These are phyloP conservation scores for Crotalus viridis DNA, from an alignment of 2,113 vertebrate genomes.

Conservation along the genomic window DNA sequence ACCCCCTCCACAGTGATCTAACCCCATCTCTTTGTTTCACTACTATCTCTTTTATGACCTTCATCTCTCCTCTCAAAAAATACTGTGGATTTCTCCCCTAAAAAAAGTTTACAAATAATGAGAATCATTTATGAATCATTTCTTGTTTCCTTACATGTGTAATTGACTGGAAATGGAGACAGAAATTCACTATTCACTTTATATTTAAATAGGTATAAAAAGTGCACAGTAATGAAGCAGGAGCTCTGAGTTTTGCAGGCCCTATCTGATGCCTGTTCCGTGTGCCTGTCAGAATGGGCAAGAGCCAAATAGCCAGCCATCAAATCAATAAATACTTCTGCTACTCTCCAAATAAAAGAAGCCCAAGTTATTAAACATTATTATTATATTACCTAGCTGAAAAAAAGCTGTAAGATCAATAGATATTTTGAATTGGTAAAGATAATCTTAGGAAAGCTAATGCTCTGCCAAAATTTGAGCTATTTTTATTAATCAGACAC, in stretches of 20 bases:
- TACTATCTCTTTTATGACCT: background rate
- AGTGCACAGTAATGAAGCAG: background rate
- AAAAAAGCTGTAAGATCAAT: background rate
- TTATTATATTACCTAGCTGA: background rate
- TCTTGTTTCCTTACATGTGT: background rate
- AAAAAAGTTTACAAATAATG: background rate
- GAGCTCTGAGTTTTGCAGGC: background rate
- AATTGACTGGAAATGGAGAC: background rate
- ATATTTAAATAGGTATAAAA: background rate
- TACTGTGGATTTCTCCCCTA: background rate
- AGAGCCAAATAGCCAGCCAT: background rate
- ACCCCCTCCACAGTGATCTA: background rate
- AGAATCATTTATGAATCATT: background rate
- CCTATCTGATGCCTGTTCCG: background rate
- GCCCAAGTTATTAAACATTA: no score
- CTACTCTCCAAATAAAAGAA: background rate
- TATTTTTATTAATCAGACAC: conserved; percentile 15
- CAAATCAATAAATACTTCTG: background rate
- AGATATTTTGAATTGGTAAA: background rate
- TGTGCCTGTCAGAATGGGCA: background rate
- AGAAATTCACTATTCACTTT: background rate
- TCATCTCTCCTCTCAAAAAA: background rate
- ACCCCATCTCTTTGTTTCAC: background rate
- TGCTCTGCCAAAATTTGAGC: background rate
- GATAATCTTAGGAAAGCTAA: background rate